Base-by-base conservation (phyloP, 2,888 invertebrate genomes). In the Plebejus anna region DNA sequence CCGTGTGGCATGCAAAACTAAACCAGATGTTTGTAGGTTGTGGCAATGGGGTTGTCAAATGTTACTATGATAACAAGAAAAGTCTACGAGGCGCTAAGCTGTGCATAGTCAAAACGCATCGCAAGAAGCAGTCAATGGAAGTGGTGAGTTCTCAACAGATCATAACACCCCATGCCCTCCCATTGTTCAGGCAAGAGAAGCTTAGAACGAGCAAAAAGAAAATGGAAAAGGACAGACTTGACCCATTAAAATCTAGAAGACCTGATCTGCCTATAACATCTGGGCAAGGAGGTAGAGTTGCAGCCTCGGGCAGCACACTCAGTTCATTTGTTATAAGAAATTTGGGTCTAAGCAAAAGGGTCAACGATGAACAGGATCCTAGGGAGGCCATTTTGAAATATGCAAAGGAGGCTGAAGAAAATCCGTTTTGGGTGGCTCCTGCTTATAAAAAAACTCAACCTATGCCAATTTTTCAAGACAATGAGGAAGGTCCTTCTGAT, bases 291-390 rank as follows among this genome's bases (percentile, higher is more conserved):
- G 99, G 99, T 0, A 95, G 99, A 78, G 97, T 99, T 0, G 98
- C 98, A 0, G 97, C 98, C 0, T 98, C 98, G 47, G 99, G 99
- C 1, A 98, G 98, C 76, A 99, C 99, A 0, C 94, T 99, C 0
- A 98, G 99, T 82, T 99, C 99, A 1, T 99, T 98, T 87, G 98
- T 99, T 9, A 99, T 99, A 73, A 96, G 99, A 78, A 99, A 99
- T 87, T 94, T 99, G 77, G 99, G 99, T 0, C 94, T 98, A 9
- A 98, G 98, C 85, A 98, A 98, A 83, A 95, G 97, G 72, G 97
- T 98, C 0, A 97, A 98, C 83, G 98, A 98, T 86, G 98, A 98
- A 86, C 97, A 97, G 82, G 98, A 99, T 94, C 99, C 99, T 0
- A 95, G 99, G 75, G 98, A 98, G 84, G 99, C 99, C 2, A 98